Evolutionary conservation across 2,113 vertebrate genomes (phyloP).

Genomic region (Mustelus asterias): DNA sequence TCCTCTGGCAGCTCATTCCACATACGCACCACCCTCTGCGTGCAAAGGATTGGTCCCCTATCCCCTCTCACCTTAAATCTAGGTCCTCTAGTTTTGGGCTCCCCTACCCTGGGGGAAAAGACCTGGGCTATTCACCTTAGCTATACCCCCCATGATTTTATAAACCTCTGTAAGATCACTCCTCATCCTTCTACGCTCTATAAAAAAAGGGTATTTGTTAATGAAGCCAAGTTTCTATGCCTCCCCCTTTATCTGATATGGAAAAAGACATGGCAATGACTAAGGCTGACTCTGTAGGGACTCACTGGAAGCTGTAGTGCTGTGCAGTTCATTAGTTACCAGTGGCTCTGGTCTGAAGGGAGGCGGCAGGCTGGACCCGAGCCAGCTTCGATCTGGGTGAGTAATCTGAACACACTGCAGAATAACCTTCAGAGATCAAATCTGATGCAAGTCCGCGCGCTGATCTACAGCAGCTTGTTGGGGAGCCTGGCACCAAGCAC

Average conservation of each 20-base stretch:
- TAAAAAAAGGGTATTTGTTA: not conserved
- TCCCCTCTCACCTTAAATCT: too few relatives aligned
- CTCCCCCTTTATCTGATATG: not conserved
- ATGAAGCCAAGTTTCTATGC: not conserved
- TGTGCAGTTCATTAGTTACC: not conserved
- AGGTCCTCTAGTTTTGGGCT: too few relatives aligned
- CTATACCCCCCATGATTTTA: too few relatives aligned
- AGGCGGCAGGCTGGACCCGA: not conserved
- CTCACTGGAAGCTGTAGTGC: not conserved
- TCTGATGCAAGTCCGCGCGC: not conserved
- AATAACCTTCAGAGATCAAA: not conserved
- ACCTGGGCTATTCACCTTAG: too few relatives aligned
- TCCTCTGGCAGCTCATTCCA: too few relatives aligned
- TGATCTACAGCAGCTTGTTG: not conserved
- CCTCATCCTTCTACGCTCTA: not conserved
- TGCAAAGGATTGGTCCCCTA: too few relatives aligned
- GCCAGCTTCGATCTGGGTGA: not conserved
- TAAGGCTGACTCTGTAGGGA: not conserved
- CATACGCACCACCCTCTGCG: too few relatives aligned
- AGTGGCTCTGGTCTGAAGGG: not conserved
- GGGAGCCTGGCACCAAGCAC: not conserved
- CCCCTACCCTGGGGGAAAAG: too few relatives aligned
- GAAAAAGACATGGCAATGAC: not conserved
- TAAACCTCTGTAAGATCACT: too few relatives aligned
- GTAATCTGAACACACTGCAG: not conserved